These are phyloP conservation scores for Agonopterix arenella DNA, from an alignment of 2,888 invertebrate species.

Conservation along the genomic window DNA sequence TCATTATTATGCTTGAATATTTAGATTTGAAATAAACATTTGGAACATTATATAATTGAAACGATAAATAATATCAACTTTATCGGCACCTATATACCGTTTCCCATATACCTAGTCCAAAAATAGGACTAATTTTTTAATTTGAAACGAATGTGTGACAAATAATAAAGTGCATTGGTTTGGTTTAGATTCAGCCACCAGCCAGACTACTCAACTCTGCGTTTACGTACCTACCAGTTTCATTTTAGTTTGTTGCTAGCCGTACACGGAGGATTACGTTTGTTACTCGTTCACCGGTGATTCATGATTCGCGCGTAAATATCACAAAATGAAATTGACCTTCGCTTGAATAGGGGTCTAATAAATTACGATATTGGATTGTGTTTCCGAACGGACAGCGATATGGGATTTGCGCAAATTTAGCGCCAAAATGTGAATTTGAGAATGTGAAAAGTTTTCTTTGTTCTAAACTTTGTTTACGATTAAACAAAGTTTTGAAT, in stretches of 20 bases:
- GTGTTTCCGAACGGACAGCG: not conserved
- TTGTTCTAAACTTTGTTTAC: not conserved
- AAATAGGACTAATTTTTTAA: too few species aligned
- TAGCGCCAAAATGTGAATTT: not conserved
- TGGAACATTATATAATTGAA: too few species aligned
- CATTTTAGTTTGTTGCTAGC: slow-evolving; percentile 27
- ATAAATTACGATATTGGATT: not conserved
- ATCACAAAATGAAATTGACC: slow-evolving; percentile 15
- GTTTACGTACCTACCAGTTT: too few species aligned
- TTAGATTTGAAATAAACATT: too few species aligned
- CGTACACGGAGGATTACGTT: slow-evolving; percentile 23
- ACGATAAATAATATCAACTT: too few species aligned
- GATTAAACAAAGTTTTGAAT: not conserved
- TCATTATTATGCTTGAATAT: too few species aligned
- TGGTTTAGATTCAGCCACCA: too few species aligned
- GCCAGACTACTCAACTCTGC: not conserved
- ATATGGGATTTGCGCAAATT: not conserved
- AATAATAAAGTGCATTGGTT: too few species aligned
- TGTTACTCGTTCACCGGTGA: slow-evolving; percentile 10
- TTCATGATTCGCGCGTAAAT: slow-evolving; percentile 17
- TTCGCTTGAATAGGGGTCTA: not conserved
- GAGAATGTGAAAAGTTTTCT: not conserved
- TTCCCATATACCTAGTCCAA: too few species aligned
- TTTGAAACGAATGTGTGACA: too few species aligned
- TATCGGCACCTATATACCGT: too few species aligned